Evolutionary conservation across 2,113 vertebrate genomes (phyloP).

Genomic region (Balaeniceps rex): DNA sequence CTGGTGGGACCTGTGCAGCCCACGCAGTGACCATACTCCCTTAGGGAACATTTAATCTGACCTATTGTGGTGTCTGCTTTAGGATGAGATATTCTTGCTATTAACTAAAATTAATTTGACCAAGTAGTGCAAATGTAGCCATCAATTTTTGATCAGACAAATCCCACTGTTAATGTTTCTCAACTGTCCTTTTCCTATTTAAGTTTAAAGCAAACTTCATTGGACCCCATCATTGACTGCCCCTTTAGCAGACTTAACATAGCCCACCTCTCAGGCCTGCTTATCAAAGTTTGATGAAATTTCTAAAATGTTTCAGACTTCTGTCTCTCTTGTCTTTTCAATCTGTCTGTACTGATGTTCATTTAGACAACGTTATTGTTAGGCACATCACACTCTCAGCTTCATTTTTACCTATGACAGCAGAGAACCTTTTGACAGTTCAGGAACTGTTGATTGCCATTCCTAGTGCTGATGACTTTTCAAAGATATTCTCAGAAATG

Average conservation of each 20-base stretch:
- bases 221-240: background rate
- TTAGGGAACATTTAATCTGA: background rate
- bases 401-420: background rate
- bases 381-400: background rate
- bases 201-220: background rate
- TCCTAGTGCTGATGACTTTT: background rate
- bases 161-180: background rate
- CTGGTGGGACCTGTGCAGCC: background rate
- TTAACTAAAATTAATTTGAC: background rate
- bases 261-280: background rate
- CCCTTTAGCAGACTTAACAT: background rate
- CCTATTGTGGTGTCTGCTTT: background rate
- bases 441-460: background rate
- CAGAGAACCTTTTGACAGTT: background rate
- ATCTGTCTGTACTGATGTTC: background rate
- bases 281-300: background rate
- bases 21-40: background rate
- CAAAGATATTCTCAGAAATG: background rate
- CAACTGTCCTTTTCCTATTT: background rate
- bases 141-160: background rate
- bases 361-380: background rate
- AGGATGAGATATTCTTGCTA: background rate
- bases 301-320: background rate
- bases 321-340: background rate
- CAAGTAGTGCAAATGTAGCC: background rate